Conservation (phyloP, 2,888 invertebrate genomes). For the Agrochola lychnidis region DNA sequence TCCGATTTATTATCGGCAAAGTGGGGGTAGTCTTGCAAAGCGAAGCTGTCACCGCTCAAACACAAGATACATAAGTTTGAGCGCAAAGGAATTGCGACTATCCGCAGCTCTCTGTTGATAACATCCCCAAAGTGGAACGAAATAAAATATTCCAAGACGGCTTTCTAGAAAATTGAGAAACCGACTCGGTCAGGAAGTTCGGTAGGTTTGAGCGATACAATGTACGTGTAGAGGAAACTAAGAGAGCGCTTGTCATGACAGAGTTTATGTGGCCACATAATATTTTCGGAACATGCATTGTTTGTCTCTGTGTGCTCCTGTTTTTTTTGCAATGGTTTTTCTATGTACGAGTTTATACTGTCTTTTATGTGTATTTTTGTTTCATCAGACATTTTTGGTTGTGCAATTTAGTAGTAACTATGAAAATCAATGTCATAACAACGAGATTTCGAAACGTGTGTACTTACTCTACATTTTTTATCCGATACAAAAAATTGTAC, state of each 20-base stretch:
- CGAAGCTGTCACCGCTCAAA: constrained; percentile 41
- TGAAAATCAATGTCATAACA: background rate
- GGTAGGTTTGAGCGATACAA: constrained; percentile 19
- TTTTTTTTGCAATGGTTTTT: background rate
- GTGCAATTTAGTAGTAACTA: background rate
- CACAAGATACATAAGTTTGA: constrained; percentile 40
- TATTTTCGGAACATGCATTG: background rate
- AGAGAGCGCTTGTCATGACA: constrained; percentile 5
- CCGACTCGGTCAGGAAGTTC: constrained; percentile 43
- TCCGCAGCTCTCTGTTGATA: constrained; percentile 57
- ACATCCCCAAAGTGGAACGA: constrained; percentile 55
- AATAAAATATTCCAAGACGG: constrained; percentile 66
- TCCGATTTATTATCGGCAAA: constrained; percentile 41
- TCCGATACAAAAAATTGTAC: background rate
- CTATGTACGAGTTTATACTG: background rate
- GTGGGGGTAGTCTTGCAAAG: constrained; percentile 30
- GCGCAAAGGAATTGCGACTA: constrained; percentile 56
- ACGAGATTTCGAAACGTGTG: background rate
- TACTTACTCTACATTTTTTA: background rate
- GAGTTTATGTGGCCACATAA: background rate
- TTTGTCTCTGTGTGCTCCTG: background rate
- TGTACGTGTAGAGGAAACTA: constrained; percentile 21
- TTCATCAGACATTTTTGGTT: background rate
- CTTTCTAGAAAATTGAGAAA: constrained; percentile 67
- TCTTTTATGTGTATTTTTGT: background rate